phyloP scores from a whole-genome alignment of 2,888 invertebrate species.

The Biston betularia region DNA sequence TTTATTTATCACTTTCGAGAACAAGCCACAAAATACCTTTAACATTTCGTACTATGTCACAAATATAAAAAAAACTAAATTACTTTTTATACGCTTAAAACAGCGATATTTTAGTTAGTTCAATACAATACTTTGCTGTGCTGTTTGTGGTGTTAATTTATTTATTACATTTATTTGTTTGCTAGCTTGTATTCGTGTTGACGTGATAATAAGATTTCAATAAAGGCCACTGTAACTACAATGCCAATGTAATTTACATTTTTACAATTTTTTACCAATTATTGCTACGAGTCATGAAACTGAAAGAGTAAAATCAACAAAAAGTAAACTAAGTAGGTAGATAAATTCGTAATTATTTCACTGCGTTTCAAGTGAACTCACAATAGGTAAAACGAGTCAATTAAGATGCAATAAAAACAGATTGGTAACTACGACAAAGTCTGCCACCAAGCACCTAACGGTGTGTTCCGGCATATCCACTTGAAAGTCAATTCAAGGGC shows the following conservation, averaged over 20 bases:
- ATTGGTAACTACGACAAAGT: background rate
- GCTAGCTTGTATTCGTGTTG: background rate
- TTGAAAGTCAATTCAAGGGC: too few species aligned
- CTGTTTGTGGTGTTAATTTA: background rate
- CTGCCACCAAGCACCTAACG: too few species aligned
- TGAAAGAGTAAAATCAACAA: background rate
- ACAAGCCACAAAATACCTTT: background rate
- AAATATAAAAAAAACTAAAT: background rate
- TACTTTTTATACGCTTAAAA: background rate
- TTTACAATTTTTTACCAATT: background rate
- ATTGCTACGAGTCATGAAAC: background rate
- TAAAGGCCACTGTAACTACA: conserved; percentile 2
- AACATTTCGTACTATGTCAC: conserved; percentile 1
- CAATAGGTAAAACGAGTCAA: background rate
- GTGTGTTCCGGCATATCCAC: too few species aligned
- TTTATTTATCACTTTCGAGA: conserved; percentile 18
- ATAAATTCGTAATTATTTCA: background rate
- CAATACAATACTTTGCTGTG: background rate
- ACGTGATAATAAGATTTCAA: conserved; percentile 10
- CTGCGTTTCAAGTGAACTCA: background rate
- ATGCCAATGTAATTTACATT: background rate
- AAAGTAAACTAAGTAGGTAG: background rate
- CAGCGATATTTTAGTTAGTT: background rate
- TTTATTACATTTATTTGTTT: conserved; percentile 10
- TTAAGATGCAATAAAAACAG: background rate